Conservation (phyloP, 92 coral and sea anemone species). For the Heliopora coerulea region DNA sequence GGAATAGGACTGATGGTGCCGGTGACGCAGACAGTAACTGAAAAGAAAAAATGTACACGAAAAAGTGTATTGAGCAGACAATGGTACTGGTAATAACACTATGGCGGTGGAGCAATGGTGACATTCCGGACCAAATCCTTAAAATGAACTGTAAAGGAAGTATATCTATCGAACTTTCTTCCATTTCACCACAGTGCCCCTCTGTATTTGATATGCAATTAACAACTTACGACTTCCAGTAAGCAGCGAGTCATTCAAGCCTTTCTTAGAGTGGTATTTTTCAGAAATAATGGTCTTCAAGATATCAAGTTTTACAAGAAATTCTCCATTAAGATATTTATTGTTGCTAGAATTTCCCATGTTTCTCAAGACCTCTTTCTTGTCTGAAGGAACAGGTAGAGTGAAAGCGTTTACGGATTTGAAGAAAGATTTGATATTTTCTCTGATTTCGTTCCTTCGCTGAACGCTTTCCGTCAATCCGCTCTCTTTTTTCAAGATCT, state of each 20-base stretch:
- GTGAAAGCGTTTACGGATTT: conserved; percentile 38
- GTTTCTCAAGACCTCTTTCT: conserved; percentile 19
- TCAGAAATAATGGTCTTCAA: conserved; percentile 31
- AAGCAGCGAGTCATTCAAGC: conserved; percentile 26
- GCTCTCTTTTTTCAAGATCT: conserved; percentile 31
- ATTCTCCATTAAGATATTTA: conserved; percentile 30
- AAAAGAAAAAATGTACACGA: too few species aligned
- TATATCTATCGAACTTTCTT: too few species aligned
- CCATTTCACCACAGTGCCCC: too few species aligned
- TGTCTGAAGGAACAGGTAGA: conserved; percentile 28
- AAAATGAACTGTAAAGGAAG: too few species aligned
- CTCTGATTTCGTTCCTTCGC: conserved; percentile 35
- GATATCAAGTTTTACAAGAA: conserved; percentile 31
- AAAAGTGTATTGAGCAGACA: too few species aligned
- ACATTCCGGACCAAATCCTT: too few species aligned
- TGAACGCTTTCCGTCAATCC: conserved; percentile 17
- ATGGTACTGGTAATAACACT: too few species aligned
- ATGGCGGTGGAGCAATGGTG: too few species aligned
- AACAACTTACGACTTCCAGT: conserved; percentile 37
- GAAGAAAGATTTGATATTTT: conserved; percentile 29
- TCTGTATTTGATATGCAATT: too few species aligned
- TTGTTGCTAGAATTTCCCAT: conserved; percentile 34
- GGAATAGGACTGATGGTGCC: too few species aligned
- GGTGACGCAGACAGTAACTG: too few species aligned
- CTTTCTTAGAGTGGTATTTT: conserved; percentile 39